Evolutionary conservation across 2,888 invertebrate genomes (phyloP).

Genomic region (Ethmia dodecea): DNA sequence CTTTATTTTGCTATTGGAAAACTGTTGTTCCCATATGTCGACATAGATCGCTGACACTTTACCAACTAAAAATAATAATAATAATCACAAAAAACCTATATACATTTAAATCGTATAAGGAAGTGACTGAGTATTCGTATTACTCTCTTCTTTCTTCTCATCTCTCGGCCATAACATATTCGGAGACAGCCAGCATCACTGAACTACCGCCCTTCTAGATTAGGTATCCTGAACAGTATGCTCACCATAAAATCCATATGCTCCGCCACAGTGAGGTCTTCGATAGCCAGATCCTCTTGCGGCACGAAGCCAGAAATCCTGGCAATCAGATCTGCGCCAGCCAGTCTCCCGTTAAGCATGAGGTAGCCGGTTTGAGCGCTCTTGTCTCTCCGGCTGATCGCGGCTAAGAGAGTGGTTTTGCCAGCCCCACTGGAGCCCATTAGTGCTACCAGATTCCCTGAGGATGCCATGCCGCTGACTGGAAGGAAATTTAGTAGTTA

Average conservation of each 20-base stretch:
- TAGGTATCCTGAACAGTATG: no score
- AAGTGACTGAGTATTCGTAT: no score
- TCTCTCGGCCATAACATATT: no score
- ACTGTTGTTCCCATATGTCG: no score
- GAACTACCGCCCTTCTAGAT: no score
- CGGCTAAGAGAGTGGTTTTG: constrained; percentile 85
- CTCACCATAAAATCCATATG: constrained; percentile 92
- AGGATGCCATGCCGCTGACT: constrained; percentile 83
- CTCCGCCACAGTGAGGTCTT: constrained; percentile 87
- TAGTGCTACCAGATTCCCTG: constrained; percentile 84
- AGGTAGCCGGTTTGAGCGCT: constrained; percentile 83
- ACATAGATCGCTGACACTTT: no score
- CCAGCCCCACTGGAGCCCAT: constrained; percentile 88
- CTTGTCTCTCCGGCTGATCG: constrained; percentile 84
- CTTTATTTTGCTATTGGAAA: no score
- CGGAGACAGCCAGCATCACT: no score
- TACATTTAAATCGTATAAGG: no score
- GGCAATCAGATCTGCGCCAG: constrained; percentile 81
- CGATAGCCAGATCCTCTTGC: constrained; percentile 89
- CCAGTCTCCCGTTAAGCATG: constrained; percentile 81
- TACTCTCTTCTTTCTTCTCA: no score
- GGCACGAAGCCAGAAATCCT: constrained; percentile 91
- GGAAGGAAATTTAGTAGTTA: constrained; percentile 53
- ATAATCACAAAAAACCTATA: no score
- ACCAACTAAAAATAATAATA: no score